These are phyloP conservation scores for Hymenochirus boettgeri DNA, from an alignment of 2,113 vertebrate genomes.

Conservation along the genomic window DNA sequence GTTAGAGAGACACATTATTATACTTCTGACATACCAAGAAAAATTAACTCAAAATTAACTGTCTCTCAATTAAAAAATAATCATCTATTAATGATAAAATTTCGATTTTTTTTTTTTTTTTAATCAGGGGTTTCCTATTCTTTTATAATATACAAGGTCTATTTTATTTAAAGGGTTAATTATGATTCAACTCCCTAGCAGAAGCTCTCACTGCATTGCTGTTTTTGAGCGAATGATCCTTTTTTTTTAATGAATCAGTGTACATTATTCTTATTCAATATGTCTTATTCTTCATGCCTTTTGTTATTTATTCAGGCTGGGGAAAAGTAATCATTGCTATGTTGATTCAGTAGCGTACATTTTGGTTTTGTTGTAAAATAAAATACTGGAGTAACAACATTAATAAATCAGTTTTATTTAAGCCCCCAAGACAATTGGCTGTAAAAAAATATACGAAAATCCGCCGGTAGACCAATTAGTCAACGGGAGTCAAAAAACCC, in stretches of 20 bases:
- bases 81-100: neutral
- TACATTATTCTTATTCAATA: too few species aligned
- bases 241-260: constrained; percentile 12
- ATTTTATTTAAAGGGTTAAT: too few species aligned
- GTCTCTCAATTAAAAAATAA: constrained; percentile 1
- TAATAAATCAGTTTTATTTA: constrained; percentile 13
- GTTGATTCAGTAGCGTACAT: constrained; percentile 15
- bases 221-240: neutral
- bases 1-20: constrained; percentile 19
- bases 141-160: too few species aligned
- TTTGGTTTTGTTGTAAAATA: constrained; percentile 20
- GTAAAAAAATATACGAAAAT: too few species aligned
- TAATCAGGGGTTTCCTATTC: too few species aligned
- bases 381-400: constrained; percentile 1
- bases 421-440: neutral
- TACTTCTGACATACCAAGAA: constrained; percentile 5
- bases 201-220: neutral
- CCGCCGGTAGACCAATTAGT: too few species aligned
- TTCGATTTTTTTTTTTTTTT: too few species aligned
- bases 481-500: too few species aligned
- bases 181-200: neutral
- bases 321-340: constrained; percentile 5
- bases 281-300: neutral
- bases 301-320: constrained; percentile 4
- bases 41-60: neutral